Conservation (phyloP, 2,888 invertebrate species). For the Lobophora halterata region DNA sequence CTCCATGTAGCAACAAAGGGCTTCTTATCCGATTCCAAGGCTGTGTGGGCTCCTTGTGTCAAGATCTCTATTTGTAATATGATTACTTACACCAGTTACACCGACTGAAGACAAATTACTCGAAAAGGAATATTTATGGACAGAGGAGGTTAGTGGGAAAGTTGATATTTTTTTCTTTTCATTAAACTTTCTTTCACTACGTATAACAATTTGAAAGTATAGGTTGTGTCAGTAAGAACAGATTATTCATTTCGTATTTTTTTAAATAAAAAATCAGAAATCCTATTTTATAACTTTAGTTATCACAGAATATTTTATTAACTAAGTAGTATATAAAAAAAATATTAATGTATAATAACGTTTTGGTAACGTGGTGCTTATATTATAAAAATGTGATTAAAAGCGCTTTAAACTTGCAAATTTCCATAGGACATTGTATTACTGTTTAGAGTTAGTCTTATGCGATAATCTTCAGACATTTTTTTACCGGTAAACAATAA, state of each 20-base stretch:
- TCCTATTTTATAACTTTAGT: no score
- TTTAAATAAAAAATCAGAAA: no score
- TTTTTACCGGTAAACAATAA: no score
- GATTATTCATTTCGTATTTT: no score
- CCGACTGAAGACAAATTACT: conserved; percentile 17
- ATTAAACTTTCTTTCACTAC: no score
- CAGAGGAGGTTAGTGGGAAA: neutral
- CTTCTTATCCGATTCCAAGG: conserved; percentile 47
- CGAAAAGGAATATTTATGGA: conserved; percentile 10
- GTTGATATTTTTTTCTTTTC: no score
- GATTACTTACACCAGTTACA: conserved; percentile 2
- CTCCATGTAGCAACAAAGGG: conserved; percentile 37
- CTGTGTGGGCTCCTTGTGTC: conserved; percentile 33
- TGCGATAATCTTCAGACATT: no score
- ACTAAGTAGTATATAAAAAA: no score
- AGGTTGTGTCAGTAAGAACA: no score
- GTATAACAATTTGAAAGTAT: no score
- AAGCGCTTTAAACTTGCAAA: conserved; percentile 31
- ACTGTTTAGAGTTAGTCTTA: conserved; percentile 33
- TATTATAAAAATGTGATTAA: conserved; percentile 26
- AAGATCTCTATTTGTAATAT: conserved; percentile 21
- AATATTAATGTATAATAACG: no score
- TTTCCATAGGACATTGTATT: conserved; percentile 31
- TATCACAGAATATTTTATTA: no score
- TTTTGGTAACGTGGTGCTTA: conserved; percentile 21